Evolutionary conservation across 2,888 invertebrate species (phyloP), one percentile per base, ranked within the genome.

Genomic region (Melieria picta): DNA sequence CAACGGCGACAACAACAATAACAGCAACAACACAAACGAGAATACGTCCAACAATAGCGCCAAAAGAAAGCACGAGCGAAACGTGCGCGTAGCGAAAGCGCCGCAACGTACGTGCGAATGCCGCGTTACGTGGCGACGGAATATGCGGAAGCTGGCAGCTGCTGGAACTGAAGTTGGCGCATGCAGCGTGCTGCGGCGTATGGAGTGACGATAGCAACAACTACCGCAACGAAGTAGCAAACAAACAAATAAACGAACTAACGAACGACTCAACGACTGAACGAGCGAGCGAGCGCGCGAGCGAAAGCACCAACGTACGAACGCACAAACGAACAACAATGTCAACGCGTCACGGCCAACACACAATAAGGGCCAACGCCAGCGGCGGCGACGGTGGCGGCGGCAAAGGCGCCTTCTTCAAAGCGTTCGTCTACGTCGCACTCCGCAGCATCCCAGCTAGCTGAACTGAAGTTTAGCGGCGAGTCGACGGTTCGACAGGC

Each of bases 351-450:
- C 64, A 64, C 66, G 67, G 57, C 67, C 65, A 58, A 11, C 47
- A 30, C 30, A 30, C 30, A 60, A 5, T 10, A 7, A 6, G 60
- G 43, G 52, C 47, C 61, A 62, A 75, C 76, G 76, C 77, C 76
- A 71, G 69, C 58, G 30, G 65, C 68, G 43, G 69, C 58, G 30
- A 65, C 68, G 43, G 48, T 55, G 73, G 71, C 75, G 77, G 60
- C 66, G 65, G 30, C 3, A 30, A 30, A 30, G 30, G 30, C 30
- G 30, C 30, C 30, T 30, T 30, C 30, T 30, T 30, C 30, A 30
- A 30, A 30, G 30, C 30, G 30, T 30, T 30, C 30, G 30, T 30
- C 30, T 30, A 30, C 30, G 30, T 30, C 30, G 30, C 30, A 30
- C 30, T 30, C 30, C 30, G 30, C 30, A 30, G 30, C 30, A 30